Percentiles rank a stretch among this genome's conserved stretches.
Conservation (phyloP, 2,113 vertebrate genomes). For the Hipposideros armiger region DNA sequence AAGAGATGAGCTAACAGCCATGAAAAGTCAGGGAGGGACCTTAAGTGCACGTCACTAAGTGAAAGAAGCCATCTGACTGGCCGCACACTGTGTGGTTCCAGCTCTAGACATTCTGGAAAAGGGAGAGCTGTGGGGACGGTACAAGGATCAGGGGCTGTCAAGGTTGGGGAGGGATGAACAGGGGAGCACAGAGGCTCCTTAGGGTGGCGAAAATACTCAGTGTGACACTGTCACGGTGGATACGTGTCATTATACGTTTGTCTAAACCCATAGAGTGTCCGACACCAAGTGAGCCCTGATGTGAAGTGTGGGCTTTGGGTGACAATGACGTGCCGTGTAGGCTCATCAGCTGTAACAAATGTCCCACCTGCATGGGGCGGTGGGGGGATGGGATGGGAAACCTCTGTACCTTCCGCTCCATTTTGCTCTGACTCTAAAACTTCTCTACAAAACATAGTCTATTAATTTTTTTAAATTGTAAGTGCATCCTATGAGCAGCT, state of each 20-base stretch:
- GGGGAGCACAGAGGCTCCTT: fast-evolving
- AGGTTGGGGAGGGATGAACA: fast-evolving
- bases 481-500: background rate
- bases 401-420: background rate
- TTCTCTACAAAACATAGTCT: background rate
- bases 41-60: too few relatives aligned
- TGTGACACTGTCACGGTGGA: too few relatives aligned
- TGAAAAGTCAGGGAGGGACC: background rate
- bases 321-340: fast-evolving
- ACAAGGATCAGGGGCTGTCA: background rate
- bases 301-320: background rate
- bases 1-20: fast-evolving
- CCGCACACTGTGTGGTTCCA: background rate
- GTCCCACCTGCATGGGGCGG: background rate
- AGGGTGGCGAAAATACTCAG: background rate
- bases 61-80: background rate
- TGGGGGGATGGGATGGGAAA: background rate
- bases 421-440: background rate
- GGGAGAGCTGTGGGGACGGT: fast-evolving
- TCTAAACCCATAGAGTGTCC: background rate
- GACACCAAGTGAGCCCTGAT: fast-evolving
- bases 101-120: background rate
- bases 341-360: fast-evolving
- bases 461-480: background rate
- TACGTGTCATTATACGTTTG: background rate